A percentile compares a stretch with the other conserved stretches of the same genome.
These are phyloP conservation scores for Chiroxiphia lanceolata DNA, from an alignment of 2,797 vertebrate species.

Conservation along the genomic window DNA sequence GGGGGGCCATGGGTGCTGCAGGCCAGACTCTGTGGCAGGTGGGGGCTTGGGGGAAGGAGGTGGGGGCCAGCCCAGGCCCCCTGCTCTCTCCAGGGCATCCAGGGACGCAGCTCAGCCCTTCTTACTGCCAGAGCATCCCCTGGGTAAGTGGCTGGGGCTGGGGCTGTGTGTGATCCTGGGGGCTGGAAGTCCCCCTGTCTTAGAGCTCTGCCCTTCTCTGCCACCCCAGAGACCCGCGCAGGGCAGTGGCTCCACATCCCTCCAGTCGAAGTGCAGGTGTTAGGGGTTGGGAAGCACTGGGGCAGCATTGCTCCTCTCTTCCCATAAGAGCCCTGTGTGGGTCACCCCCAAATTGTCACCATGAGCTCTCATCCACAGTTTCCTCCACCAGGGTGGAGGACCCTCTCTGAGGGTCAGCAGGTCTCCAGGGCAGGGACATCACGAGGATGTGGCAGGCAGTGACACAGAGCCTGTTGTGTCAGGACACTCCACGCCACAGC, in stretches of 20 bases:
- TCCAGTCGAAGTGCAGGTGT: neutral
- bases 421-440: neutral
- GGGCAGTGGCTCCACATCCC: neutral
- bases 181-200: neutral
- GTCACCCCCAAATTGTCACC: neutral
- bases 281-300: neutral
- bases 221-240: rapidly evolving
- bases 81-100: neutral
- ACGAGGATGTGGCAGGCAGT: neutral
- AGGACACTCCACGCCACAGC: neutral
- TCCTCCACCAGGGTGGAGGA: neutral
- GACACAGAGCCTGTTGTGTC: neutral
- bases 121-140: neutral
- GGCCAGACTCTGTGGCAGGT: neutral
- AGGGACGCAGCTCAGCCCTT: neutral
- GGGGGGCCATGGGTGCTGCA: neutral
- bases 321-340: neutral
- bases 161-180: neutral
- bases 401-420: rapidly evolving
- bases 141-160: rapidly evolving
- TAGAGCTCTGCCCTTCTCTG: neutral
- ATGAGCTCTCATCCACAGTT: neutral
- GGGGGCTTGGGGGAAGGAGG: neutral
- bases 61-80: neutral
- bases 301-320: neutral